Percentiles rank a stretch among this genome's conserved stretches.
These are phyloP conservation scores for Turritopsis rubra DNA, from an alignment of 30 jellyfish, hydroid and myxozoan genomes.

Conservation along the genomic window DNA sequence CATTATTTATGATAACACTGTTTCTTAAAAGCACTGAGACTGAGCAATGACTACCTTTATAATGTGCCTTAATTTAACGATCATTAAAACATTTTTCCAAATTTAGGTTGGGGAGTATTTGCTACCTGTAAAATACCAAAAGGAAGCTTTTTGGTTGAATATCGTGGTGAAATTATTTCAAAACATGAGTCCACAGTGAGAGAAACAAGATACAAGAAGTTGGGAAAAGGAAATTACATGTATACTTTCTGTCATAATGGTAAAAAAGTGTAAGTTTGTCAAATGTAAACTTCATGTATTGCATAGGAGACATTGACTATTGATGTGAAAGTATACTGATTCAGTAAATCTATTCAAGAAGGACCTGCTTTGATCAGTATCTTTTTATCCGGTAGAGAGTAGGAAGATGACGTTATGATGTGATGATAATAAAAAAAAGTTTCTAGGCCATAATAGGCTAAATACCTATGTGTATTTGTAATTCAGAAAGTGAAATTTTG, in stretches of 20 bases:
- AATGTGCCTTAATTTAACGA: too few relatives aligned
- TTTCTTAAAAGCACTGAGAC: not conserved
- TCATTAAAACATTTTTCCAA: too few relatives aligned
- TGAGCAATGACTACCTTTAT: not conserved
- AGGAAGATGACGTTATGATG: too few relatives aligned
- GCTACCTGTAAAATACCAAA: conserved; percentile 1
- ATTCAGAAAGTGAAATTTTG: too few relatives aligned
- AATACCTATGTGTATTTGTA: too few relatives aligned
- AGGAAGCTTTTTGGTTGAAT: not conserved
- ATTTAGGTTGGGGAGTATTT: conserved; percentile 11
- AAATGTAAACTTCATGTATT: not conserved
- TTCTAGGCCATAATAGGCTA: too few relatives aligned
- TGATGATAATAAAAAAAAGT: too few relatives aligned
- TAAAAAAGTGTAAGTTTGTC: not conserved
- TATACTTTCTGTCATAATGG: not conserved
- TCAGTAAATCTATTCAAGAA: too few relatives aligned
- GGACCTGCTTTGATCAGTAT: too few relatives aligned
- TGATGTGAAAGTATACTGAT: not conserved
- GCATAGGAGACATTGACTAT: not conserved
- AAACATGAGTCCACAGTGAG: not conserved
- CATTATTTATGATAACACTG: not conserved
- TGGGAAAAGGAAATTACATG: not conserved
- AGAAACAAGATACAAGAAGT: conserved; percentile 8
- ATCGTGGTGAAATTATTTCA: conserved; percentile 6
- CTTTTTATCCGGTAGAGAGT: too few relatives aligned